phyloP scores from a whole-genome alignment of 2,888 invertebrate species.

The Mythimna ferrago region DNA sequence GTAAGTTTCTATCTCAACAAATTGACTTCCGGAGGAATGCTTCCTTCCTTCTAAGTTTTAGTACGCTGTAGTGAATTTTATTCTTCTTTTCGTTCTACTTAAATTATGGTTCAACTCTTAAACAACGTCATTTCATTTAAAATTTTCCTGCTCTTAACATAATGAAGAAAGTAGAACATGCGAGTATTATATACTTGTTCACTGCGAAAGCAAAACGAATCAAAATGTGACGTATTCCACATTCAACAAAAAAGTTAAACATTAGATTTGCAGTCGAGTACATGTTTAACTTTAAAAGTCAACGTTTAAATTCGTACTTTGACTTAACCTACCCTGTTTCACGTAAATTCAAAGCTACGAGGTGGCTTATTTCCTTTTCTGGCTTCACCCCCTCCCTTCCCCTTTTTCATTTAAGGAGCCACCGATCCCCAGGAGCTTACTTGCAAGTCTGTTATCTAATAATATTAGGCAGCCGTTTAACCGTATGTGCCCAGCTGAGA shows the following conservation, averaged over 20 bases:
- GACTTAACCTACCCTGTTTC: conserved; percentile 43
- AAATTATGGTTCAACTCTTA: conserved; percentile 35
- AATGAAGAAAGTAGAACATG: conserved; percentile 11
- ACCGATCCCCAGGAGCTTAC: conserved; percentile 26
- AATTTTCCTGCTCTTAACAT: conserved; percentile 7
- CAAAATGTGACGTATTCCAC: conserved; percentile 19
- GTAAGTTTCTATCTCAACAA: conserved; percentile 53
- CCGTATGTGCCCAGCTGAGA: conserved; percentile 27
- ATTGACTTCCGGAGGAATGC: conserved; percentile 55
- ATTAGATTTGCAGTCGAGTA: conserved; percentile 42
- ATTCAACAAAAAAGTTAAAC: conserved; percentile 32
- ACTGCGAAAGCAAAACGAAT: conserved; percentile 34
- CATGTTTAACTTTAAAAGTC: conserved; percentile 33
- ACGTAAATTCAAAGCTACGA: conserved; percentile 45
- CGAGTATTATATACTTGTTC: not conserved
- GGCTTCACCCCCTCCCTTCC: conserved; percentile 22
- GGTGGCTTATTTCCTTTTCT: conserved; percentile 32
- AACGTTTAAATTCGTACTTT: conserved; percentile 41
- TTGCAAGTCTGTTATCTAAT: conserved; percentile 49
- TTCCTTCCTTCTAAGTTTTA: conserved; percentile 52
- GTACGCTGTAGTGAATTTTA: conserved; percentile 48
- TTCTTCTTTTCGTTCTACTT: conserved; percentile 35
- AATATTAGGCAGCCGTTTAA: conserved; percentile 45
- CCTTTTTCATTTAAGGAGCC: conserved; percentile 42
- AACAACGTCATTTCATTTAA: conserved; percentile 1